Evolutionary conservation across 1,140 invertebrate species (phyloP).

Genomic region (Conus betulinus): DNA sequence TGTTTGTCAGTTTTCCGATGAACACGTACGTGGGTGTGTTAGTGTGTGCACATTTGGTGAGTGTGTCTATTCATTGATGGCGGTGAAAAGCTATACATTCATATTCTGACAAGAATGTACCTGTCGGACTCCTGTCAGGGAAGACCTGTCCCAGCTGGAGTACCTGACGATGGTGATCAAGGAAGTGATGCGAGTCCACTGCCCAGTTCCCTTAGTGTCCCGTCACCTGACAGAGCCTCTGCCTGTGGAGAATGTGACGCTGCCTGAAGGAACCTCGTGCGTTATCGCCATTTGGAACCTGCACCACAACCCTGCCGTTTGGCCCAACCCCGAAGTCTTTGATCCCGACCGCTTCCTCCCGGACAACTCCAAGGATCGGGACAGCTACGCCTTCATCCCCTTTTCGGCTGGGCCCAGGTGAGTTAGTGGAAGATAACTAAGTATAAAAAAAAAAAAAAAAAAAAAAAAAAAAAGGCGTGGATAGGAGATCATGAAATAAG

Average conservation of each 20-base stretch:
- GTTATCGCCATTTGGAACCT: conserved; percentile 58
- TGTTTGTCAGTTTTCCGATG: no score
- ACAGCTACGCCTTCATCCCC: conserved; percentile 65
- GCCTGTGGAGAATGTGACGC: conserved; percentile 62
- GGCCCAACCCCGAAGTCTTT: conserved; percentile 59
- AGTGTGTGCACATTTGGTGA: no score
- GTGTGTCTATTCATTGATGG: not conserved
- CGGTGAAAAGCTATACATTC: not conserved
- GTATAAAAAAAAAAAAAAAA: no score
- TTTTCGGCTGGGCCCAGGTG: conserved; percentile 70
- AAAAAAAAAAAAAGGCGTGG: no score
- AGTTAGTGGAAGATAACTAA: not conserved
- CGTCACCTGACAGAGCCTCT: conserved; percentile 72
- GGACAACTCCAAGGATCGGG: conserved; percentile 60
- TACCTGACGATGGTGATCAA: conserved; percentile 74
- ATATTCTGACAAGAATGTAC: not conserved
- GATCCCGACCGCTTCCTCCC: conserved; percentile 58
- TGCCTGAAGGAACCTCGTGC: conserved; percentile 54
- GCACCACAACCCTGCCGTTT: conserved; percentile 67
- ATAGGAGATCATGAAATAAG: no score
- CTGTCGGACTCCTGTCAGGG: conserved; percentile 46
- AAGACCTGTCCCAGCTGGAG: conserved; percentile 66
- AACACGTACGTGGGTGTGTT: no score
- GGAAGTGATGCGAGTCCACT: conserved; percentile 73
- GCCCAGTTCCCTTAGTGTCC: conserved; percentile 81